Percentiles rank a stretch among this genome's conserved stretches.
Conservation (phyloP, 1,140 invertebrate species). For the Drosophila burlai region DNA sequence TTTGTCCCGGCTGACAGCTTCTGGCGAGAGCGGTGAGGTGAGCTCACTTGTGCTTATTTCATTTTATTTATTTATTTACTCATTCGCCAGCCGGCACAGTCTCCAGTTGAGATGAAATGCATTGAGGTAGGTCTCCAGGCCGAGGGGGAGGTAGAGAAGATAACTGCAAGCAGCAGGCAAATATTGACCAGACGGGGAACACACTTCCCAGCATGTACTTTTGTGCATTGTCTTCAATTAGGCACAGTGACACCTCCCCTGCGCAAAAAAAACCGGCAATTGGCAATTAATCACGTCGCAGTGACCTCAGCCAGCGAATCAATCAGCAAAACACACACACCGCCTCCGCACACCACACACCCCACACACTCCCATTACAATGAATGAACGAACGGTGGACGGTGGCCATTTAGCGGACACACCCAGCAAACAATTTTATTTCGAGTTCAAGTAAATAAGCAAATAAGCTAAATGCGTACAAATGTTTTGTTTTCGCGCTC, state of each 20-base stretch:
- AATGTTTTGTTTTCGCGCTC: conserved; percentile 54
- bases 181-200: conserved; percentile 24
- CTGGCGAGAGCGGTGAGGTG: conserved; percentile 29
- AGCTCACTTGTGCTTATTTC: conserved; percentile 43
- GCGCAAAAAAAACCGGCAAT: conserved; percentile 20
- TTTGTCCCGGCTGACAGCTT: conserved; percentile 53
- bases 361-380: conserved; percentile 28
- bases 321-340: conserved; percentile 56
- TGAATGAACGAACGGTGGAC: conserved; percentile 50
- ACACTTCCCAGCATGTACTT: conserved; percentile 16
- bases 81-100: conserved; percentile 5
- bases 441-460: conserved; percentile 73
- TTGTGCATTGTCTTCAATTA: conserved; percentile 43
- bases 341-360: conserved; percentile 2
- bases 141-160: not conserved
- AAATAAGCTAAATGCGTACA: conserved; percentile 71
- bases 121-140: conserved; percentile 58
- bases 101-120: conserved; percentile 39
- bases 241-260: conserved; percentile 46
- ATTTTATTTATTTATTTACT: conserved; percentile 54
- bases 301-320: conserved; percentile 80
- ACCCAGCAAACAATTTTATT: conserved; percentile 80
- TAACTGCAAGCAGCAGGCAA: conserved; percentile 35
- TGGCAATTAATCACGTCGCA: conserved; percentile 76
- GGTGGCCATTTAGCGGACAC: conserved; percentile 78